phyloP scores from a whole-genome alignment of 2,888 invertebrate genomes.

The Callimorpha dominula region DNA sequence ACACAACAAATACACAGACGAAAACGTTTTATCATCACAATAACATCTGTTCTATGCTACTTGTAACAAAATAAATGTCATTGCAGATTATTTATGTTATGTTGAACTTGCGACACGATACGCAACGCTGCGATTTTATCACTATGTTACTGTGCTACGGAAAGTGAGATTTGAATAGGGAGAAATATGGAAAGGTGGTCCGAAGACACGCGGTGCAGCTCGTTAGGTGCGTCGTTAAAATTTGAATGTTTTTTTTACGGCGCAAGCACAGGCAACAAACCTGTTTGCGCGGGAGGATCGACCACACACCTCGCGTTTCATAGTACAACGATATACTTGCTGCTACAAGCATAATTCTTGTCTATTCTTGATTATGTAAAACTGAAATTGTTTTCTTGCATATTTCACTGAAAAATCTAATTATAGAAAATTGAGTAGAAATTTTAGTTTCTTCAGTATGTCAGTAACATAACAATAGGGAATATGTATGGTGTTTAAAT shows the following conservation, averaged over 20 bases:
- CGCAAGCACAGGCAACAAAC: conserved; percentile 65
- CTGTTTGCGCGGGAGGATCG: conserved; percentile 67
- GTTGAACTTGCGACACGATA: conserved; percentile 65
- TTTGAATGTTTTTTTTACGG: conserved; percentile 78
- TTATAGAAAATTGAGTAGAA: too few species aligned
- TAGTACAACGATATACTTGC: conserved; percentile 34
- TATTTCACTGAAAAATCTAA: neutral
- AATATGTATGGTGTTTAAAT: too few species aligned
- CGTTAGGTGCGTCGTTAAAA: conserved; percentile 73
- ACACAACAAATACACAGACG: conserved; percentile 63
- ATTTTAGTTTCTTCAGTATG: too few species aligned
- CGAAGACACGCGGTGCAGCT: conserved; percentile 42
- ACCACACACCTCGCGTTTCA: conserved; percentile 67
- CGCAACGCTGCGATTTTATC: conserved; percentile 67
- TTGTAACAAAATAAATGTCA: conserved; percentile 74
- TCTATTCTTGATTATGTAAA: neutral
- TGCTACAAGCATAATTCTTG: conserved; percentile 1
- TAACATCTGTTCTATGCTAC: conserved; percentile 72
- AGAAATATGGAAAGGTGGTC: conserved; percentile 63
- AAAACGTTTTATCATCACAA: conserved; percentile 68
- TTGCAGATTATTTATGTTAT: conserved; percentile 69
- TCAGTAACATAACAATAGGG: too few species aligned
- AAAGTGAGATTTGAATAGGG: conserved; percentile 75
- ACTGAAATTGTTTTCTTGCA: neutral
- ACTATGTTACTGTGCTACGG: conserved; percentile 70